Percentiles rank a stretch among this genome's conserved stretches.
Evolutionary conservation across 2,113 vertebrate genomes (phyloP).

Genomic region (Elgaria multicarinata): DNA sequence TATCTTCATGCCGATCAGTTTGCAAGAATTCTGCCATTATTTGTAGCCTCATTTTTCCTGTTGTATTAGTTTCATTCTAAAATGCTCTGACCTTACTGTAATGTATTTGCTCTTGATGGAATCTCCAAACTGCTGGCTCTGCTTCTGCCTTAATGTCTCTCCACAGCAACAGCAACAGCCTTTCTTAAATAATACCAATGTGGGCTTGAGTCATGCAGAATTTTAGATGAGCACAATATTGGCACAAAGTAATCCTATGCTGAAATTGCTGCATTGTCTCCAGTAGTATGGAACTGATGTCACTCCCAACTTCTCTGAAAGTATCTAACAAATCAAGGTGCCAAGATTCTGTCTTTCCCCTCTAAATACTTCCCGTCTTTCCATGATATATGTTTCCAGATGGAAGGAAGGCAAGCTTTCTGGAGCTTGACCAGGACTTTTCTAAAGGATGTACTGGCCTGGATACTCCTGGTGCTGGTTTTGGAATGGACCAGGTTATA

Average conservation of each 20-base stretch:
- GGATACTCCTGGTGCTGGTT: neutral
- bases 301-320: neutral
- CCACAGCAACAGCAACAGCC: neutral
- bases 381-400: neutral
- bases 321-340: neutral
- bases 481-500: neutral
- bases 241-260: neutral
- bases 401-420: neutral
- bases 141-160: constrained; percentile 31
- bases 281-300: neutral
- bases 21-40: neutral
- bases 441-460: neutral
- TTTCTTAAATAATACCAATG: constrained; percentile 17
- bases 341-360: neutral
- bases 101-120: constrained; percentile 34
- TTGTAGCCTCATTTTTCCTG: constrained; percentile 49
- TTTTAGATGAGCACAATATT: neutral
- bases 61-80: constrained; percentile 38
- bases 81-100: constrained; percentile 43
- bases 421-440: neutral
- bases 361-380: neutral
- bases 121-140: constrained; percentile 22
- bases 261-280: constrained; percentile 7
- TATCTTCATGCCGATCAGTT: neutral
- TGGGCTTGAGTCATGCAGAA: constrained; percentile 11